Evolutionary conservation across 2,797 vertebrate genomes (phyloP).

Genomic region (Ciconia nigra): DNA sequence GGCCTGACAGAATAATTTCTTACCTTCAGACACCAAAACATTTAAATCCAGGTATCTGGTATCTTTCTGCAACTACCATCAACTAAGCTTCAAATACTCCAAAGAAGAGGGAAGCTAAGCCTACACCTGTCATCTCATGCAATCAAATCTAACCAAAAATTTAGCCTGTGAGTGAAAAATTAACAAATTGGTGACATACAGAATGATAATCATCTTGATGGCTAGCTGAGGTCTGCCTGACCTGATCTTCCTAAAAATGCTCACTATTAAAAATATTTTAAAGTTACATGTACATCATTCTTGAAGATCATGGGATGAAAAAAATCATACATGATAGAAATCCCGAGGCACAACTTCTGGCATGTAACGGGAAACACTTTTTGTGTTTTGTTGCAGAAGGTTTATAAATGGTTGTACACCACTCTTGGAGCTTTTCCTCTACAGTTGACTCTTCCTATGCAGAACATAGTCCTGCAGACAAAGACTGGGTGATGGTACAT

Average conservation of each 20-base stretch:
- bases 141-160: not conserved
- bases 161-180: not conserved
- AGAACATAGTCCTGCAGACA: not conserved
- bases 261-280: not conserved
- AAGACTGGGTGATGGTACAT: not conserved
- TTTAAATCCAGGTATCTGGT: not conserved
- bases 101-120: not conserved
- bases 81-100: not conserved
- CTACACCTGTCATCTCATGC: not conserved
- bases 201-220: not conserved
- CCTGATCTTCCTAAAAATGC: not conserved
- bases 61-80: not conserved
- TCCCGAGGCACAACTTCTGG: not conserved
- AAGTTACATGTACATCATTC: rapidly evolving
- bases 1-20: not conserved
- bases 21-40: not conserved
- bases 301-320: not conserved
- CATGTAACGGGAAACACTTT: not conserved
- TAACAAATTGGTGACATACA: not conserved
- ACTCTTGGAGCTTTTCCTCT: not conserved
- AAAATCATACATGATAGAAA: not conserved
- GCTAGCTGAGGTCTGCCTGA: not conserved
- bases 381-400: not conserved
- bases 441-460: not conserved
- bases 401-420: not conserved